phyloP scores from a whole-genome alignment of 2,113 vertebrate genomes.

The Cebidichthys violaceus region DNA sequence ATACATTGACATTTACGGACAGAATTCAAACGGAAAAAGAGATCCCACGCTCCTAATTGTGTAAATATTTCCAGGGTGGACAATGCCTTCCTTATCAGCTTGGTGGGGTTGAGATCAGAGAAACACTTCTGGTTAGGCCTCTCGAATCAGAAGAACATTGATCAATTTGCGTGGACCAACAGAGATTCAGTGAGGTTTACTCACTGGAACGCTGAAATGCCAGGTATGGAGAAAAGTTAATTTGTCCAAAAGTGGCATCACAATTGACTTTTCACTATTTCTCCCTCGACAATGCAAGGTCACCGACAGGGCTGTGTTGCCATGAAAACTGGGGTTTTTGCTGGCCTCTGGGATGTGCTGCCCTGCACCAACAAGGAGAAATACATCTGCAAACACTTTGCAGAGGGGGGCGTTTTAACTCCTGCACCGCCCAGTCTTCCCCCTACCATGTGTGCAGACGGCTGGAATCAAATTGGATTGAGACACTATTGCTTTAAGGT shows the following conservation, averaged over 20 bases:
- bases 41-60: background rate
- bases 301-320: constrained; percentile 86
- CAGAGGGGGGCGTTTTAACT: constrained; percentile 85
- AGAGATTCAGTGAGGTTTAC: constrained; percentile 83
- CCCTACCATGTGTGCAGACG: constrained; percentile 46
- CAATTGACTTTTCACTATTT: background rate
- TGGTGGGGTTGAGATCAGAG: constrained; percentile 88
- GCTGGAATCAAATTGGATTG: constrained; percentile 73
- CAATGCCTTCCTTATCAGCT: constrained; percentile 91
- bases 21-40: background rate
- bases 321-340: constrained; percentile 87
- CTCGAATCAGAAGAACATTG: constrained; percentile 83
- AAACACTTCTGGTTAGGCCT: constrained; percentile 91
- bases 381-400: constrained; percentile 90
- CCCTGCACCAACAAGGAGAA: constrained; percentile 88
- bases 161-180: constrained; percentile 86
- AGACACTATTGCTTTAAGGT: constrained; percentile 87
- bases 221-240: constrained; percentile 27
- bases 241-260: background rate
- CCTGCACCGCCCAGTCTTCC: constrained; percentile 21
- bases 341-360: constrained; percentile 92
- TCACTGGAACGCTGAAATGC: constrained; percentile 85
- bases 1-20: background rate
- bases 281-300: constrained; percentile 48
- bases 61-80: constrained; percentile 82